phyloP scores from a whole-genome alignment of 1,140 invertebrate species.

The Zaprionus lachaisei region DNA sequence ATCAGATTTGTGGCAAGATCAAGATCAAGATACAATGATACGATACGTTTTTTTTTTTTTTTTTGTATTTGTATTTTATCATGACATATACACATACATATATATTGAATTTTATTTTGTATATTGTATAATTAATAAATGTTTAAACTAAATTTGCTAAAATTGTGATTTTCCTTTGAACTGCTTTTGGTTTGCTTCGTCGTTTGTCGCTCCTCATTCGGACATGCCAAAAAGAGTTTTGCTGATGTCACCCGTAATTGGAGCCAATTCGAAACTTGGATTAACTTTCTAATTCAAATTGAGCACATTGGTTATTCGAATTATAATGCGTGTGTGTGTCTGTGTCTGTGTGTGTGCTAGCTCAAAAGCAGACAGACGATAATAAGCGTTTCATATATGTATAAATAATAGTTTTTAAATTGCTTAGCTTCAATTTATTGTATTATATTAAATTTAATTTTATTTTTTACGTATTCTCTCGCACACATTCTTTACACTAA shows the following conservation, averaged over 20 bases:
- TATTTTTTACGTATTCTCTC: slow-evolving; percentile 38
- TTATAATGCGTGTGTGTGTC: slow-evolving; percentile 31
- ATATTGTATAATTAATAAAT: slow-evolving; percentile 67
- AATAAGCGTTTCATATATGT: slow-evolving; percentile 57
- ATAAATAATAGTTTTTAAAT: slow-evolving; percentile 42
- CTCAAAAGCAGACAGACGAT: slow-evolving; percentile 68
- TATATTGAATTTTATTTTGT: slow-evolving; percentile 72
- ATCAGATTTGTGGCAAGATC: slow-evolving; percentile 80
- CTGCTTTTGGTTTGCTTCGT: slow-evolving; percentile 81
- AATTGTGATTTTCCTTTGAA: slow-evolving; percentile 77
- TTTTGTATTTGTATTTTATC: slow-evolving; percentile 40
- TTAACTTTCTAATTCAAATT: slow-evolving; percentile 53
- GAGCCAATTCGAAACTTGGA: slow-evolving; percentile 29
- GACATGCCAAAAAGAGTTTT: slow-evolving; percentile 51
- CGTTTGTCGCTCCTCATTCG: slow-evolving; percentile 49
- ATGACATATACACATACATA: slow-evolving; percentile 37
- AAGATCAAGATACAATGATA: slow-evolving; percentile 82
- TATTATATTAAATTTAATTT: slow-evolving; percentile 30
- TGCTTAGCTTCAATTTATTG: slow-evolving; percentile 36
- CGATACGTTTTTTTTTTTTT: slow-evolving; percentile 66
- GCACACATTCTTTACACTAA: slow-evolving; percentile 47
- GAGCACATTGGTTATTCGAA: slow-evolving; percentile 63
- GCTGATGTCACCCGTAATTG: slow-evolving; percentile 57
- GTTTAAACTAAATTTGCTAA: slow-evolving; percentile 81
- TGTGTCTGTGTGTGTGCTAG: slow-evolving; percentile 5